phyloP scores from a whole-genome alignment of 2,888 invertebrate species.

The Coelopa pilipes region DNA sequence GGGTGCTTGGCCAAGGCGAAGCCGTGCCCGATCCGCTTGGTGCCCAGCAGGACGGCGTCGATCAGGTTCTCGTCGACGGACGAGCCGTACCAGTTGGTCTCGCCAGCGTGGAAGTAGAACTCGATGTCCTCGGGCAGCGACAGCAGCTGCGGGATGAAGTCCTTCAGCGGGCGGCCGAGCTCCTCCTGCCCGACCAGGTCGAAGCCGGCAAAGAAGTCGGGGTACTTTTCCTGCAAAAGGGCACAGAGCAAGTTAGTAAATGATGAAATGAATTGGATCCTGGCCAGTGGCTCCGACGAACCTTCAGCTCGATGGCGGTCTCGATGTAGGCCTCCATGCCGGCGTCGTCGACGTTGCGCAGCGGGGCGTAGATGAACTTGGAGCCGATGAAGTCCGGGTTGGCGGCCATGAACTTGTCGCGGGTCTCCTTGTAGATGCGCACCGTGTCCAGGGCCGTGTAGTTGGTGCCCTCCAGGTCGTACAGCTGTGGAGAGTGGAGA shows the following conservation, averaged over 20 bases:
- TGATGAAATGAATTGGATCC: background rate
- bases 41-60: constrained; percentile 80
- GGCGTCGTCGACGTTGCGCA: constrained; percentile 66
- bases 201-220: constrained; percentile 79
- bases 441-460: constrained; percentile 71
- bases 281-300: constrained; percentile 36
- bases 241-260: background rate
- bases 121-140: constrained; percentile 68
- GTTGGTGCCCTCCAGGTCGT: constrained; percentile 74
- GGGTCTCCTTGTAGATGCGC: constrained; percentile 70
- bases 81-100: constrained; percentile 80
- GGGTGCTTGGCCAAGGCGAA: constrained; percentile 82
- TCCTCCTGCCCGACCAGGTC: constrained; percentile 87
- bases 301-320: constrained; percentile 56
- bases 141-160: constrained; percentile 72
- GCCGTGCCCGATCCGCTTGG: constrained; percentile 82
- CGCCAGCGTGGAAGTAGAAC: constrained; percentile 85
- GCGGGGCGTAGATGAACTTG: constrained; percentile 77
- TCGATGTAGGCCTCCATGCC: constrained; percentile 68
- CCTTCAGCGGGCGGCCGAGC: constrained; percentile 72
- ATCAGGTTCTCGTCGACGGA: constrained; percentile 78
- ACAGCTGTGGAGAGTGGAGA: constrained; percentile 63
- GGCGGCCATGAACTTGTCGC: constrained; percentile 70
- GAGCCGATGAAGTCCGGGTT: constrained; percentile 76
- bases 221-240: constrained; percentile 69